Percentiles rank a stretch among this genome's conserved stretches.
Evolutionary conservation across 1,140 invertebrate genomes (phyloP).

Genomic region (Monomorium pharaonis): DNA sequence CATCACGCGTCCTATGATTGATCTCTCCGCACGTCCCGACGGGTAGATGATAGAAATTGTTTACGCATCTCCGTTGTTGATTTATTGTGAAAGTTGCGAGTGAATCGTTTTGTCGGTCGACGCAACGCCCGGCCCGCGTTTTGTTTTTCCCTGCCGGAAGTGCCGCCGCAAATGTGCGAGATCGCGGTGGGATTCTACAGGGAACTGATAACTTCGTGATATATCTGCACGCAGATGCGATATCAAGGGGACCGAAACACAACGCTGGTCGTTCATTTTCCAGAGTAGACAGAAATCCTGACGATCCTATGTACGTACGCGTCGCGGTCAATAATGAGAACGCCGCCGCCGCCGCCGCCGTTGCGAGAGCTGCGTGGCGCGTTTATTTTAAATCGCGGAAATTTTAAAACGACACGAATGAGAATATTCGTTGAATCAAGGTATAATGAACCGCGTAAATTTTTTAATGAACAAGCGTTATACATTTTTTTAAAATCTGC

Average conservation of each 20-base stretch:
- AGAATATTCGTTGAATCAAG: not conserved
- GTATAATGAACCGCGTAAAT: not conserved
- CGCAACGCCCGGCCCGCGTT: not conserved
- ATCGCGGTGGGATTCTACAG: constrained; percentile 35
- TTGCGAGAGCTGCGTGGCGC: not conserved
- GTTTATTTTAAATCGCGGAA: not conserved
- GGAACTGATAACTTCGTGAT: constrained; percentile 43
- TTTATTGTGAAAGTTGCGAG: constrained; percentile 46
- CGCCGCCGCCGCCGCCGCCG: too few relatives aligned
- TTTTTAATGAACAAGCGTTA: constrained; percentile 9
- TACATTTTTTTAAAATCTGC: not conserved
- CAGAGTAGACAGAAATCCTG: not conserved
- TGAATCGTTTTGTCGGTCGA: constrained; percentile 16
- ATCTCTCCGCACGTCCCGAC: not conserved
- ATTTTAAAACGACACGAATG: constrained; percentile 12
- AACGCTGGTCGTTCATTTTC: constrained; percentile 8
- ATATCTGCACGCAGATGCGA: constrained; percentile 42
- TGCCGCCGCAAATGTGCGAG: constrained; percentile 32
- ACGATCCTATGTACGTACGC: not conserved
- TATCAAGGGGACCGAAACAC: constrained; percentile 36
- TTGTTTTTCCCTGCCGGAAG: constrained; percentile 34
- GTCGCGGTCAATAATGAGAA: constrained; percentile 14
- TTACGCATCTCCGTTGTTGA: constrained; percentile 49
- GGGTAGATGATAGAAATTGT: constrained; percentile 47
- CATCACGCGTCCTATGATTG: constrained; percentile 20